These are phyloP conservation scores for Dicerorhinus sumatrensis DNA, from an alignment of 2,113 vertebrate genomes.

Conservation along the genomic window DNA sequence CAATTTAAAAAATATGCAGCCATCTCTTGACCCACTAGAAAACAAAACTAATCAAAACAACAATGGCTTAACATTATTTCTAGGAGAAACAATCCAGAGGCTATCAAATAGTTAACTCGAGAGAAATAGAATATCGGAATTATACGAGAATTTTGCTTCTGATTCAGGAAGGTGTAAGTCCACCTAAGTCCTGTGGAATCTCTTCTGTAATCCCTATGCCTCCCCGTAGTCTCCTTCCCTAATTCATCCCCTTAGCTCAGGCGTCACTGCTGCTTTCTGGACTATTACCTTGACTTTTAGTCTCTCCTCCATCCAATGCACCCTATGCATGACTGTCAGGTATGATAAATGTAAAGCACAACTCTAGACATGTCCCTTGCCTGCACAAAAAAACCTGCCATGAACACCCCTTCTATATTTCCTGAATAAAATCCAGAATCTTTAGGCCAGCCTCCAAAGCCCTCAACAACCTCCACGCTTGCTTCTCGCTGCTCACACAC, in stretches of 20 bases:
- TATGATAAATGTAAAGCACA: neutral
- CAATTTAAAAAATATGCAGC: neutral
- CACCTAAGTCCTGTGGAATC: too few species aligned
- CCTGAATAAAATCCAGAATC: neutral
- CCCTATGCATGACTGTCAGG: neutral
- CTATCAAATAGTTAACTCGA: neutral
- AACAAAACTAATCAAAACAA: conserved; percentile 53
- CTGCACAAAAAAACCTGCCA: neutral
- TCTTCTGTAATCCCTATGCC: neutral
- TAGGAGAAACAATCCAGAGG: conserved; percentile 32
- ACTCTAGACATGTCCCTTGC: neutral
- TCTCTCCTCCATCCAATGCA: neutral
- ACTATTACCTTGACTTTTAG: neutral
- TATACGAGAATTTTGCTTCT: neutral
- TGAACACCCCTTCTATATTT: neutral
- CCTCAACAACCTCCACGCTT: neutral
- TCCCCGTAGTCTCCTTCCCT: neutral
- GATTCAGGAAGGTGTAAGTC: neutral
- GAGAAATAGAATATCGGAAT: neutral
- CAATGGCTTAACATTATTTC: neutral
- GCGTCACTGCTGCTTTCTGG: neutral
- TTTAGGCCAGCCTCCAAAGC: neutral
- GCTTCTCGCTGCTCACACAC: neutral
- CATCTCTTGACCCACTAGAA: neutral
- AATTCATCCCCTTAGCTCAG: neutral